Percentiles rank a stretch among this genome's conserved stretches.
Conservation (phyloP, 1,140 invertebrate species). For the Calliphora vicina region DNA sequence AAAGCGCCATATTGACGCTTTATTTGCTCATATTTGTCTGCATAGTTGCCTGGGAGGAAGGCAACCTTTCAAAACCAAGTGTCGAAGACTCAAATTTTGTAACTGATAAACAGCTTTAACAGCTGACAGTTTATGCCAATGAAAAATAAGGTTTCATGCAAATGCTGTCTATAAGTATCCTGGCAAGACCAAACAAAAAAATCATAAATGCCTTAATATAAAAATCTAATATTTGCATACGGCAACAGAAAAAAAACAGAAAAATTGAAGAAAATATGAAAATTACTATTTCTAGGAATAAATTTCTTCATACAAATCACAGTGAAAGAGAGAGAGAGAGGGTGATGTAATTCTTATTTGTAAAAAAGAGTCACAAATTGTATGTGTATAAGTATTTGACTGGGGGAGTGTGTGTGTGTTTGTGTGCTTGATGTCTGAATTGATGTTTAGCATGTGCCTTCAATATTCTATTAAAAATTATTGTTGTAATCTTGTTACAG, state of each 20-base stretch:
- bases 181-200: not conserved
- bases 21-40: not conserved
- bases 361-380: no score
- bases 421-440: not conserved
- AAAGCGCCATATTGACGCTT: not conserved
- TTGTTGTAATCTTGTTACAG: conserved; percentile 5
- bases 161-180: not conserved
- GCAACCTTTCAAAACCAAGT: not conserved
- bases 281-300: not conserved
- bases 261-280: not conserved
- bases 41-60: no score
- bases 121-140: not conserved
- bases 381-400: no score
- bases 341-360: not conserved
- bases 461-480: conserved; percentile 1
- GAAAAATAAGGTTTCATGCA: not conserved
- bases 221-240: conserved; percentile 14
- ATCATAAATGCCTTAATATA: not conserved
- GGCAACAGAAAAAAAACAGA: no score
- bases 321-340: not conserved
- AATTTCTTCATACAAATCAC: not conserved
- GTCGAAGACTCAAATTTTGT: no score
- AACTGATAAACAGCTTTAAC: not conserved
- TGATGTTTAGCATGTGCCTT: conserved; percentile 16
- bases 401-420: not conserved